A percentile compares a stretch with the other conserved stretches of the same genome.
Conservation (phyloP, 1,140 invertebrate species). For the Bombus ignitus region DNA sequence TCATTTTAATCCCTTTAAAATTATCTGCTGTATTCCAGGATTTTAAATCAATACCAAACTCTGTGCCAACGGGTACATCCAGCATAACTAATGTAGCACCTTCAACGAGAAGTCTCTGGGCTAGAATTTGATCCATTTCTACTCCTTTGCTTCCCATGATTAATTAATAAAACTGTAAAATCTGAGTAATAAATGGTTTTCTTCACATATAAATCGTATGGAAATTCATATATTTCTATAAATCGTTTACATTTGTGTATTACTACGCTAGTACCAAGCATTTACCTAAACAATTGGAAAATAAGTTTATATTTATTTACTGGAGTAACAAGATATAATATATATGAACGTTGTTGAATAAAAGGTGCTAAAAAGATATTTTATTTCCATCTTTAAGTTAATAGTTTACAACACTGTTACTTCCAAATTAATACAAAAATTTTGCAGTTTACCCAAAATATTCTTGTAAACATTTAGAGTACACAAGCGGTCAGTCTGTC, state of each 20-base stretch:
- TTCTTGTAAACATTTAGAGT: not conserved
- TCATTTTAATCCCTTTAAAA: slow-evolving; percentile 99
- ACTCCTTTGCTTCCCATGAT: slow-evolving; percentile 28
- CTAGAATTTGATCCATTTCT: slow-evolving; percentile 90
- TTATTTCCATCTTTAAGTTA: not conserved
- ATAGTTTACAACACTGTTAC: not conserved
- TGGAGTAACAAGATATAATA: not conserved
- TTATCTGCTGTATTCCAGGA: slow-evolving; percentile 95
- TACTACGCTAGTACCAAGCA: not conserved
- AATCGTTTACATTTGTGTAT: not conserved
- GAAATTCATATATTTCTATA: not conserved
- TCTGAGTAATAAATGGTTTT: not conserved
- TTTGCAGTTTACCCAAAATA: not conserved
- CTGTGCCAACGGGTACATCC: slow-evolving; percentile 92
- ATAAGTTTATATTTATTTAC: too few relatives aligned
- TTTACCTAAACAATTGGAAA: not conserved
- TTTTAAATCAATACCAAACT: slow-evolving; percentile 98
- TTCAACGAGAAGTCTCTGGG: slow-evolving; percentile 90
- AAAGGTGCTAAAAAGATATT: not conserved
- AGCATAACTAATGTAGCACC: slow-evolving; percentile 92
- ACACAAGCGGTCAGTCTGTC: not conserved
- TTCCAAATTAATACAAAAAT: not conserved
- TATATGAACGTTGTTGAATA: too few relatives aligned
- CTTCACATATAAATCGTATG: not conserved
- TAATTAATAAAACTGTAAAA: not conserved